A percentile compares a stretch with the other conserved stretches of the same genome.
Evolutionary conservation across 2,113 vertebrate species (phyloP).

Genomic region (Macroglossus sobrinus): DNA sequence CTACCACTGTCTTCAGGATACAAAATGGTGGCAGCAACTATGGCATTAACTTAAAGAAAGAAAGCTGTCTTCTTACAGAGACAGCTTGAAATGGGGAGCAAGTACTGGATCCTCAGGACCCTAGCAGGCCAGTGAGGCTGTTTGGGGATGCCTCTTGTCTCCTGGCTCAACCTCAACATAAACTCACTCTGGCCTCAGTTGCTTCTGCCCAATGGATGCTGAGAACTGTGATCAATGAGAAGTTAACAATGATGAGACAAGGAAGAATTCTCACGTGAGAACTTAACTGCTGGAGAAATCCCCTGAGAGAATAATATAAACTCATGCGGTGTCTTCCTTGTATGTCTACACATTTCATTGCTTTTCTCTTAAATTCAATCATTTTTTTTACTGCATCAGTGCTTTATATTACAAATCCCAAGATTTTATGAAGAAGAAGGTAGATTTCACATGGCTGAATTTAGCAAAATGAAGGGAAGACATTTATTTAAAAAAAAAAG

Average conservation of each 20-base stretch:
- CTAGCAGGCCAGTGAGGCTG: not conserved
- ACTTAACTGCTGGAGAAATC: slow-evolving; percentile 39
- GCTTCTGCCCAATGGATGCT: slow-evolving; percentile 58
- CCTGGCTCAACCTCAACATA: slow-evolving; percentile 60
- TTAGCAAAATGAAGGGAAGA: not conserved
- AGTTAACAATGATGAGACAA: slow-evolving; percentile 69
- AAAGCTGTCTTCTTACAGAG: slow-evolving; percentile 22
- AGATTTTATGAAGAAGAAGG: not conserved
- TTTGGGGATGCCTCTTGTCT: slow-evolving; percentile 36
- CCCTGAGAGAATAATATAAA: not conserved
- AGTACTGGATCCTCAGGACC: slow-evolving; percentile 32
- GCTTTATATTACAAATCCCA: not conserved
- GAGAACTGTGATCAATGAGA: slow-evolving; percentile 59
- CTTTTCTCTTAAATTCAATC: slow-evolving; percentile 54
- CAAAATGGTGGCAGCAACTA: not conserved
- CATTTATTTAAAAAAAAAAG: not conserved
- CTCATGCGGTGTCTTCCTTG: not conserved
- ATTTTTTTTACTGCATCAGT: not conserved
- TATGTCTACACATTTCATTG: not conserved
- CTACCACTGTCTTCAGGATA: not conserved
- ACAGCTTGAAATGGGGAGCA: slow-evolving; percentile 51
- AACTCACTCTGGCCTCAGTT: slow-evolving; percentile 58
- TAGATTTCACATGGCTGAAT: not conserved
- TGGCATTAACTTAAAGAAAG: not conserved
- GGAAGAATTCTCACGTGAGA: slow-evolving; percentile 72